Evolutionary conservation across 2,888 invertebrate species (phyloP).

Genomic region (Trissonchulus sp.): DNA sequence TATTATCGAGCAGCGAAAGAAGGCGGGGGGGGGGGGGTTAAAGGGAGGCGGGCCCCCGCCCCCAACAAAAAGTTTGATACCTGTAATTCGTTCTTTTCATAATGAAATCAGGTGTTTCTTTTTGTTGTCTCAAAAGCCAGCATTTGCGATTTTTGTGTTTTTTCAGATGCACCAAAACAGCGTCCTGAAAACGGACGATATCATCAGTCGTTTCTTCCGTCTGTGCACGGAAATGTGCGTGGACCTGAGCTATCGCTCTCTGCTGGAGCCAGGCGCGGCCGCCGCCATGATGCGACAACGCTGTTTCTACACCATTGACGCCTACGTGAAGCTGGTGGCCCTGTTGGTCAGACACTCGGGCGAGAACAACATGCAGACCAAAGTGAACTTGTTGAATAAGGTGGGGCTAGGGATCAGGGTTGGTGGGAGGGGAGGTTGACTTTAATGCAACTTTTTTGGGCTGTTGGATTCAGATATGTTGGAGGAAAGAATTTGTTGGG

Average conservation of each 20-base stretch:
- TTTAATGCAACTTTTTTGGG: neutral
- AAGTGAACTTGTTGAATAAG: conserved; percentile 92
- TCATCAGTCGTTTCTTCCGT: conserved; percentile 92
- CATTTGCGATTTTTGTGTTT: neutral
- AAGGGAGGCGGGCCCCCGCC: no score
- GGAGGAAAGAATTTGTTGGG: no score
- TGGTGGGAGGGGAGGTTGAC: neutral
- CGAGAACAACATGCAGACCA: conserved; percentile 81
- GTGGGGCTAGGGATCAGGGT: conserved; percentile 55
- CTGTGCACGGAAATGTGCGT: conserved; percentile 93
- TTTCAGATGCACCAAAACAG: conserved; percentile 85
- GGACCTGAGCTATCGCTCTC: conserved; percentile 78
- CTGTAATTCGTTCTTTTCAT: no score
- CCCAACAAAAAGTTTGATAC: no score
- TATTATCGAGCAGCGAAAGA: no score
- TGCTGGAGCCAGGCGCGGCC: conserved; percentile 60
- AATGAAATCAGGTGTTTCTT: no score
- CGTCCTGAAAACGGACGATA: conserved; percentile 90
- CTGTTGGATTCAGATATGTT: no score
- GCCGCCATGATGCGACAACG: conserved; percentile 69
- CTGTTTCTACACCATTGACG: conserved; percentile 89
- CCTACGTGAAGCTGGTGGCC: conserved; percentile 85
- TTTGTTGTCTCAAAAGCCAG: no score
- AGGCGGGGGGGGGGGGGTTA: no score
- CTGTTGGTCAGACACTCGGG: conserved; percentile 73